Percentiles rank a stretch among this genome's conserved stretches.
phyloP scores from a whole-genome alignment of 1,140 invertebrate species.

The Neotoxoptera formosana region DNA sequence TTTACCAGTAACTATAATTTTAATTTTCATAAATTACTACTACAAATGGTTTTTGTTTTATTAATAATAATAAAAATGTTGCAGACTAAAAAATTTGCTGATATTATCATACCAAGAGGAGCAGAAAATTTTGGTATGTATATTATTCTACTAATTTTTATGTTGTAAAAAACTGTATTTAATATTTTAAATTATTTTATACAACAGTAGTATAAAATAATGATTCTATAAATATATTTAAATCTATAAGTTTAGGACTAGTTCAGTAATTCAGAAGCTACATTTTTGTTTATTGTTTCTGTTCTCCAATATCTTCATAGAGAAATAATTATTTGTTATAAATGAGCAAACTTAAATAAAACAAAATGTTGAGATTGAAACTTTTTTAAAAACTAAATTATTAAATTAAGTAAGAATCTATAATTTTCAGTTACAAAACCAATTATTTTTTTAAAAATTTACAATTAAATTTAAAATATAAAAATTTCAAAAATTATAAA shows the following conservation, averaged over 20 bases:
- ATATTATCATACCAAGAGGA: conserved; percentile 97
- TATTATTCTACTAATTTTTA: background rate
- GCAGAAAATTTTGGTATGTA: conserved; percentile 90
- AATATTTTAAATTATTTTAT: background rate
- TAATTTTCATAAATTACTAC: background rate
- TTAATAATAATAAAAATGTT: conserved; percentile 61
- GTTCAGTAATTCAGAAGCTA: too few species aligned
- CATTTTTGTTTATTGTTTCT: too few species aligned
- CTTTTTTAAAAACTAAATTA: too few species aligned
- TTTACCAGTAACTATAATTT: conserved; percentile 78
- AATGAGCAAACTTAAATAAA: too few species aligned
- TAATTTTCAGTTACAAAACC: background rate
- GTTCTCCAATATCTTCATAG: too few species aligned
- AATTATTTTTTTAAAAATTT: background rate
- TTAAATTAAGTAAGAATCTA: background rate
- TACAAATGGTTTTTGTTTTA: background rate
- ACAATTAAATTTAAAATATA: background rate
- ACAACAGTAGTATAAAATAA: background rate
- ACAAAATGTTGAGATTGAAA: too few species aligned
- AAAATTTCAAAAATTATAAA: too few species aligned
- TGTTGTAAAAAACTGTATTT: background rate
- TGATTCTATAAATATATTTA: background rate
- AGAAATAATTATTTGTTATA: too few species aligned
- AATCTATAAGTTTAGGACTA: background rate
- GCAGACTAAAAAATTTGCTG: conserved; percentile 99